Base-by-base conservation (phyloP, 2,113 vertebrate genomes). In the Strigops habroptila region DNA sequence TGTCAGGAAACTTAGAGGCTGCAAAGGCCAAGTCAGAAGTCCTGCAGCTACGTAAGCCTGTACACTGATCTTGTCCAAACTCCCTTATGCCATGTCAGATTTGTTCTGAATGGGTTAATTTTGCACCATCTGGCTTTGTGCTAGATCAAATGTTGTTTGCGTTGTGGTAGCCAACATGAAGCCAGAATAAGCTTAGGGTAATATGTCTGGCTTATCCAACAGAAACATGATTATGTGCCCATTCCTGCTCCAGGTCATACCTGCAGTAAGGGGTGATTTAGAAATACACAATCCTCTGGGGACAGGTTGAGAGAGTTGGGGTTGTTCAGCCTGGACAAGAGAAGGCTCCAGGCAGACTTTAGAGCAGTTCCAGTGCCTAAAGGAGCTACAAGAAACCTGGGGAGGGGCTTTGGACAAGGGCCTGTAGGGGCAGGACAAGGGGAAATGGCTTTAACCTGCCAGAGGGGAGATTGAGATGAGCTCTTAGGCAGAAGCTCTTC, bases 141-240 rank as follows among this genome's bases (percentile, higher is more conserved):
- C 91, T 95, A 71, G 60, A 78, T 93, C 92, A 91, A 82, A 88
- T 92, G 91, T 55, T 88, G 80, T 84, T 95, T 88, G 73, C 59
- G 10, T 84, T 83, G 77, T 81, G 77, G 88, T 92, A 68, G 80
- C 80, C 80, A 95, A 59, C 31, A 6, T 5, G 35, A 74, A 51
- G 52, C 41, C 76, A 64, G 88, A 83, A 57, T 82, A 86, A 95
- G 17, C 83, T 71, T 1, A 0, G 53, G 6, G 77, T 88, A 55
- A 88, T 86, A n/a, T 51, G 80, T 86, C 81, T 57, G 9, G 43
- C 64, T 93, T 86, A 93, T 93, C 83, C 89, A 92, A 89, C 73
- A 95, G 86, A 82, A 91, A 95, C 89, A 82, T 51, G 43, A 88
- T 89, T 78, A 55, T 68, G 73, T 89, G 79, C 73, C 88, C 6